Evolutionary conservation across 2,888 invertebrate genomes (phyloP), one percentile per base, ranked within the genome.

Genomic region (Myopa tessellatipennis): DNA sequence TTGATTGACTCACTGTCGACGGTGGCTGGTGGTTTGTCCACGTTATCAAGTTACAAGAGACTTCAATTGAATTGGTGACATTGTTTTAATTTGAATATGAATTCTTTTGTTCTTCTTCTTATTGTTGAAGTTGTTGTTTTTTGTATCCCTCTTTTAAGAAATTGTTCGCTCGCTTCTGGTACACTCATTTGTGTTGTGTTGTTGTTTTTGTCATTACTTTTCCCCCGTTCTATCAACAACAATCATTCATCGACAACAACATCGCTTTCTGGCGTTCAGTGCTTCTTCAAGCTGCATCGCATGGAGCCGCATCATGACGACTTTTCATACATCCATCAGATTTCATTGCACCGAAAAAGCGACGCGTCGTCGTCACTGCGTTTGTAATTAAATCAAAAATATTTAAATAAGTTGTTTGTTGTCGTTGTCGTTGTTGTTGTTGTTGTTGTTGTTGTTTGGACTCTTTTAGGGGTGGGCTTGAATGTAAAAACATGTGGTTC

Each of bases 341-440:
- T 45, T 45, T 6, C 55, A 55, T 10, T 12, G 55, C n/a, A 55
- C 10, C 55, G 16, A 3, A n/a, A 55, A n/a, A 55, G 10, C n/a
- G 10, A 16, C n/a, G 16, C 55, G n/a, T 67, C 38, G 40, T n/a
- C 45, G 65, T 26, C 38, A 50, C 63, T 65, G 52, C 74, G 36
- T 63, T 63, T 52, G 34, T 74, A 74, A 74, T 74, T 74, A 74
- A 74, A 74, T 74, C 65, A 74, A 74, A 74, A 74, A 65, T 74
- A 45, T 65, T 63, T 74, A 52, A 7, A 36, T 38, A 50, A 69
- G 14, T 40, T 45, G 16, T 45, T 38, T 36, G 67, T 36, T 45
- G 68, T 18, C 40, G 68, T 67, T 67, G 63, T 26, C 38, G 67
- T 67, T 67, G 67, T 67, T 67, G 67, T 4, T 50, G 69, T 45